These are phyloP conservation scores for Esox lucius DNA, from an alignment of 2,797 vertebrate species.

Conservation along the genomic window DNA sequence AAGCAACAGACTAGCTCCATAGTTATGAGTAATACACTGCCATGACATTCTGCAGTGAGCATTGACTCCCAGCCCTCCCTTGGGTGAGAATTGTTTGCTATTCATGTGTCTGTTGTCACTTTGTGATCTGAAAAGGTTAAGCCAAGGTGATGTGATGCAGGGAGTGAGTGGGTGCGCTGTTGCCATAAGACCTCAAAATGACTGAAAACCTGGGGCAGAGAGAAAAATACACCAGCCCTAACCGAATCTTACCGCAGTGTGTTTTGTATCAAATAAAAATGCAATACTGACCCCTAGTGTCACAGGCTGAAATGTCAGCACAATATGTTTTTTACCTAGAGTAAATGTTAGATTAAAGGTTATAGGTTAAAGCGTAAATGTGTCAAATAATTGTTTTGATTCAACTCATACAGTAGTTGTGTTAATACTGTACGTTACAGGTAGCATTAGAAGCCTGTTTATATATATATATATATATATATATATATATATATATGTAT, in stretches of 20 bases:
- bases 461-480: too few relatives aligned
- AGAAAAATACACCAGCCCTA: not conserved
- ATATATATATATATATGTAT: not conserved
- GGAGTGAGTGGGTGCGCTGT: conserved; percentile 28
- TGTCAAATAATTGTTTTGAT: not conserved
- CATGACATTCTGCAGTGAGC: conserved; percentile 6
- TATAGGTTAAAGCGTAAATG: not conserved
- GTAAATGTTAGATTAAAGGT: not conserved
- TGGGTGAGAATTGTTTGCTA: conserved; percentile 23
- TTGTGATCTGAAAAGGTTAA: conserved; percentile 23
- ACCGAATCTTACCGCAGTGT: conserved; percentile 29
- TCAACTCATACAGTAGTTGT: not conserved
- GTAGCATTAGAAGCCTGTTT: not conserved
- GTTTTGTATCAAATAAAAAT: conserved; percentile 13
- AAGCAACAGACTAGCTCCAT: not conserved
- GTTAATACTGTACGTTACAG: not conserved
- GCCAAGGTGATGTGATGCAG: conserved; percentile 36
- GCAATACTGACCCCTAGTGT: conserved; percentile 53
- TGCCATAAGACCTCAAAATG: conserved; percentile 25
- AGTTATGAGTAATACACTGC: conserved; percentile 5
- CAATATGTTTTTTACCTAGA: not conserved
- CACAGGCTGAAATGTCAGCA: not conserved
- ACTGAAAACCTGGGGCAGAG: conserved; percentile 15
- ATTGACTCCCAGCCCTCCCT: conserved; percentile 3
- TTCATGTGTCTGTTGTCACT: conserved; percentile 34